Base-by-base conservation (phyloP, 2,113 vertebrate genomes). In the Gavia stellata region DNA sequence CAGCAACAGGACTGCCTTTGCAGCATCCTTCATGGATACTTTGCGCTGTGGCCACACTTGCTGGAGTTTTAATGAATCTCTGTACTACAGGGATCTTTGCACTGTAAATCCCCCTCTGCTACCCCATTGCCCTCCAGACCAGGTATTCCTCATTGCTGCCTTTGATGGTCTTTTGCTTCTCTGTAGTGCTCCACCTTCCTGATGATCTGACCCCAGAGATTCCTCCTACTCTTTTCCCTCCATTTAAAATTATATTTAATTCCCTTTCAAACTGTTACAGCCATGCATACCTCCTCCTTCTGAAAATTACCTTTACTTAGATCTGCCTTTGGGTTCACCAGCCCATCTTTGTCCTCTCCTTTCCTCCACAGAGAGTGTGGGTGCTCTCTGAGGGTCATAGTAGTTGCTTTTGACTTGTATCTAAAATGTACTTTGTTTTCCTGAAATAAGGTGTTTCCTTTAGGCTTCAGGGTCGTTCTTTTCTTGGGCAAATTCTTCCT, bases 361-460 rank as follows among this genome's bases (percentile, higher is more conserved):
- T 84, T 85, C 33, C 13, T 87, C 21, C 21, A 36, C 0, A 0
- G 53, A 80, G 24, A 61, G 4, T 2, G 0, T 49, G 36, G 12
- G 9, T 58, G 26, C 15, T 45, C 42, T 74, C 33, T 10, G 14
- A 85, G 66, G 10, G 12, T 62, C 21, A 21, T 17, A 62, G 36
- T 23, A 49, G 29, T 38, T 74, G 50, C 23, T 86, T 95, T 92
- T n/a, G 3, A 29, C n/a, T 86, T 47, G 3, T 83, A 50, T 59
- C 12, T 62, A 70, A 90, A 86, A 73, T 19, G 5, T 11, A 16
- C 25, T 44, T 92, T 0, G 9, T 92, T 93, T 83, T 58, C 20
- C 33, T 90, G 38, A 66, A 83, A 78, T 65, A 83, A 90, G 20
- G 21, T 42, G 4, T 68, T 74, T 82, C 4, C 45, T 94, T 75